phyloP scores from a whole-genome alignment of 1,140 invertebrate species.

The Papilio polytes region DNA sequence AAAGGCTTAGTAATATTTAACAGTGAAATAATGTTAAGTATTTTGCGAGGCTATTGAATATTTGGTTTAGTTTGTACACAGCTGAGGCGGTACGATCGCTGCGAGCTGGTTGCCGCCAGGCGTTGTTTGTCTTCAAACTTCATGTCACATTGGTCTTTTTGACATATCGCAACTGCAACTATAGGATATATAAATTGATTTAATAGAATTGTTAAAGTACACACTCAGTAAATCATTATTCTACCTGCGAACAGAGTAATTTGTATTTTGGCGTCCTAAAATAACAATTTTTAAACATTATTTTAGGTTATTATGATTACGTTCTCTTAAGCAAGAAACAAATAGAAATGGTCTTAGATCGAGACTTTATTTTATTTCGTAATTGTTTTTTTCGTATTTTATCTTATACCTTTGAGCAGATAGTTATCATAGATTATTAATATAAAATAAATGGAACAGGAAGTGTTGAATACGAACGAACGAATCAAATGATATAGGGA shows the following conservation, averaged over 20 bases:
- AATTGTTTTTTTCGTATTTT: background rate
- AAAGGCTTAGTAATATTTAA: background rate
- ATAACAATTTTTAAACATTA: too few species aligned
- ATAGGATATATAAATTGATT: background rate
- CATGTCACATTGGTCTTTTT: background rate
- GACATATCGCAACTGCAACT: background rate
- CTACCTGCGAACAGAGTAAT: too few species aligned
- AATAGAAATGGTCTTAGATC: too few species aligned
- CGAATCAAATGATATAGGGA: background rate
- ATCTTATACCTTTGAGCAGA: background rate
- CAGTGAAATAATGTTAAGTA: background rate
- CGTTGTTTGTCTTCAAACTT: background rate
- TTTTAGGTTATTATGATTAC: too few species aligned
- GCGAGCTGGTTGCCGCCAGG: background rate
- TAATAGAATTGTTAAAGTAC: background rate
- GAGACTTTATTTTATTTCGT: too few species aligned
- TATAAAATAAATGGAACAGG: background rate
- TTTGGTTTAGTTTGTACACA: background rate
- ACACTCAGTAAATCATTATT: background rate
- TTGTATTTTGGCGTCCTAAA: too few species aligned
- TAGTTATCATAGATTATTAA: background rate
- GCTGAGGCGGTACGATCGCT: background rate
- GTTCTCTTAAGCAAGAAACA: too few species aligned
- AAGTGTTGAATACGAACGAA: background rate
- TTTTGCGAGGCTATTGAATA: background rate